A percentile compares a stretch with the other conserved stretches of the same genome.
These are phyloP conservation scores for Steinernema feltiae DNA, from an alignment of 1,140 invertebrate species.

Conservation along the genomic window DNA sequence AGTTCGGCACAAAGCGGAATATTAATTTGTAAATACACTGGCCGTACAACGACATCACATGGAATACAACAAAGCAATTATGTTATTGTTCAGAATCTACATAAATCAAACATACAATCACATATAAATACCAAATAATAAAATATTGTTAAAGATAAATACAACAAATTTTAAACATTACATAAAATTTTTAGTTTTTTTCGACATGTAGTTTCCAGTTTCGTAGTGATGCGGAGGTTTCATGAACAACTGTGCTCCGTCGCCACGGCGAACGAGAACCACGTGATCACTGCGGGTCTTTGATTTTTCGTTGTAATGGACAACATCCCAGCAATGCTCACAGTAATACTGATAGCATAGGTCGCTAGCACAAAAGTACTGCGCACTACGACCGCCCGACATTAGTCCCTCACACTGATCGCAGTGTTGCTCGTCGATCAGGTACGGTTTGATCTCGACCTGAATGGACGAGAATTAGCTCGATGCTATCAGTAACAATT, in stretches of 20 bases:
- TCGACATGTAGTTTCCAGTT: background rate
- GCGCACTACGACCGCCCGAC: conserved; percentile 93
- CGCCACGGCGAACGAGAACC: conserved; percentile 28
- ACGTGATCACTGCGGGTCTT: conserved; percentile 15
- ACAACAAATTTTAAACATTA: background rate
- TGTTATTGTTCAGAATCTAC: no score
- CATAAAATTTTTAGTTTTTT: background rate
- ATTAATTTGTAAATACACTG: no score
- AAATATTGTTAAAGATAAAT: background rate
- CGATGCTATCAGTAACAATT: no score
- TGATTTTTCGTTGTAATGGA: conserved; percentile 64
- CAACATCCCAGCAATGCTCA: conserved; percentile 97
- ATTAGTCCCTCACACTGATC: conserved; percentile 95
- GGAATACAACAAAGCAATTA: background rate
- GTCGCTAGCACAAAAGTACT: conserved; percentile 98
- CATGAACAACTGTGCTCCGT: background rate
- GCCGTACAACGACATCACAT: no score
- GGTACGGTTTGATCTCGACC: conserved; percentile 95
- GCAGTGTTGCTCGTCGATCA: conserved; percentile 98
- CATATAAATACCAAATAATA: background rate
- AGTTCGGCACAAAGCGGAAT: no score
- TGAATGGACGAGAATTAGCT: conserved; percentile 48
- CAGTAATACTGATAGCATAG: conserved; percentile 98
- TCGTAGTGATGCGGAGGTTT: background rate
- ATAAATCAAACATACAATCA: background rate